Base-by-base conservation (phyloP, 2,888 invertebrate genomes). In the Rapana venosa region DNA sequence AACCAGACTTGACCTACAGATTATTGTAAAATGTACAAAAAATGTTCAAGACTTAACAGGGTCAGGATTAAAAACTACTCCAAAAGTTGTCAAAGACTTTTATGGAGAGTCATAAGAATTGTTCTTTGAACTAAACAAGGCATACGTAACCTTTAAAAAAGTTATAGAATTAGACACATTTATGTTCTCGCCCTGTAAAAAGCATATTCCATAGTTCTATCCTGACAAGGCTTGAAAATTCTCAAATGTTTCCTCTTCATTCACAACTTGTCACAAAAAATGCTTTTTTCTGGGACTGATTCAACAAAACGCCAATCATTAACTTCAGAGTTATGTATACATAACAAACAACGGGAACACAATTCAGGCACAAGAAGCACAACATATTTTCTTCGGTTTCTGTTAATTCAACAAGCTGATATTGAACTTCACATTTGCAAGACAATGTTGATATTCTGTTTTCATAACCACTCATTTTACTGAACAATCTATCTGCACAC, bases 301-400 rank as follows among this genome's bases (percentile, higher is more conserved):
- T 77, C n/a, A 77, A 77, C 47, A 47, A 74, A 11, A 6, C 77
- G 6, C 30, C 30, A n/a, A 77, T 77, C 77, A 77, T 13, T 77
- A 77, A 6, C 15, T 15, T 11, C 26, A 15, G 77, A 30, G 15
- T 30, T 30, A 77, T 22, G n/a, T 8, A 32, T 66, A 17, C 1
- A 20, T 61, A 13, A n/a, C 30, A 30, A 58, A 58, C 56, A 87
- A 30, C 15, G 66, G 6, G 8, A 47, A 35, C 35, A 86, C 61
- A 61, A 47, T 47, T 56, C 32, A 86, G 58, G 66, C 86, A 61
- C 58, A 86, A 32, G 26, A 61, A 61, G 32, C 32, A 86, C 30
- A 61, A n/a, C 36, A 61, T 86, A 13, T 30, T 86, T 86, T 86
- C 77, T 79, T 35, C 74, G 17, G 17, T 32, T 79, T 86, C 86